phyloP scores from a whole-genome alignment of 2,797 vertebrate genomes.

The Halcyon smyrnensis region DNA sequence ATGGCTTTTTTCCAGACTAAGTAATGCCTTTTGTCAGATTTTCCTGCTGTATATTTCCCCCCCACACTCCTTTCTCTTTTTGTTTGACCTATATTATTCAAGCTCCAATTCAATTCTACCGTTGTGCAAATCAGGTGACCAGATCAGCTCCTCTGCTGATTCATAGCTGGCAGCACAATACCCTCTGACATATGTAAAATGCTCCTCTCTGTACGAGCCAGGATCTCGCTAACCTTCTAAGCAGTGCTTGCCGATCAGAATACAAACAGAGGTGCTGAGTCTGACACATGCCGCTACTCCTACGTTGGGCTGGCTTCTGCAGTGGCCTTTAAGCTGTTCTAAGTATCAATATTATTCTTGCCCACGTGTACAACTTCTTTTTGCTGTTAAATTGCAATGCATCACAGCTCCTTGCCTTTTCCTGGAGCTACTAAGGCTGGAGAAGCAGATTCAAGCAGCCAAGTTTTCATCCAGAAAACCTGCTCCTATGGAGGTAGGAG shows the following conservation, averaged over 20 bases:
- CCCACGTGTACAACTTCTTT: neutral
- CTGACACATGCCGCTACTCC: neutral
- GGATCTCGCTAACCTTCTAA: neutral
- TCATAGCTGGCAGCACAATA: neutral
- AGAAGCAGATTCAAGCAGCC: neutral
- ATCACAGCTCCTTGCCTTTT: neutral
- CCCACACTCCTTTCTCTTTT: neutral
- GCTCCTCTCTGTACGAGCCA: neutral
- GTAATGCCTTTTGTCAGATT: neutral
- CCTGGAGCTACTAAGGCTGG: neutral
- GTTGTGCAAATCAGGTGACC: neutral
- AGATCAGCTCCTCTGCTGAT: neutral
- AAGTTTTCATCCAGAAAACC: neutral
- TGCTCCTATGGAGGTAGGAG: neutral
- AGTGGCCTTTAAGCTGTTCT: neutral
- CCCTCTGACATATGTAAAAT: neutral
- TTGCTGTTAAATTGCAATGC: neutral
- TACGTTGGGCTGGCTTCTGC: neutral
- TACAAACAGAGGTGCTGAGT: neutral
- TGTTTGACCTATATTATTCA: conserved; percentile 14
- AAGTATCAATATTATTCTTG: neutral
- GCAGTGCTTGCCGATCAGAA: neutral
- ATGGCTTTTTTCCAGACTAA: neutral
- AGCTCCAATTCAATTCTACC: neutral
- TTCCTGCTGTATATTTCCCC: neutral